These are phyloP conservation scores for Ursus arctos DNA, from an alignment of 2,113 vertebrate species.

Conservation along the genomic window DNA sequence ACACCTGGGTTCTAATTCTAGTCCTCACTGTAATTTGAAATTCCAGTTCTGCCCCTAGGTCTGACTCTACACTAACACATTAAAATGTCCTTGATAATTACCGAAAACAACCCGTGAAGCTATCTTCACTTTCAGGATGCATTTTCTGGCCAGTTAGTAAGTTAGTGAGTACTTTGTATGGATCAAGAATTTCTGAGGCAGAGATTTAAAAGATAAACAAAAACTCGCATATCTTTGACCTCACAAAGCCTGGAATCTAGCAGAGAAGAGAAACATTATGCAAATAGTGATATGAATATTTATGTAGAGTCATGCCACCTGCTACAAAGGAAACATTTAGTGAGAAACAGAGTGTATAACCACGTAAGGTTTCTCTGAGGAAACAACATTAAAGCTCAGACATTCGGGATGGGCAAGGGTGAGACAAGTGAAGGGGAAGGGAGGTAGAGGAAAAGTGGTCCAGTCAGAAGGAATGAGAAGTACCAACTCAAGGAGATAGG, in stretches of 20 bases:
- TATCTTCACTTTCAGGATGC: not conserved
- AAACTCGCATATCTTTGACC: not conserved
- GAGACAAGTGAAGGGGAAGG: not conserved
- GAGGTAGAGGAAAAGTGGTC: not conserved
- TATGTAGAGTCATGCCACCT: not conserved
- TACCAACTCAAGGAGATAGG: not conserved
- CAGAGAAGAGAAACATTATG: not conserved
- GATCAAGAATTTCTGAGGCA: not conserved
- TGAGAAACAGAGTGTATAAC: not conserved
- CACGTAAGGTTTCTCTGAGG: not conserved
- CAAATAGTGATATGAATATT: conserved; percentile 34
- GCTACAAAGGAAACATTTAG: not conserved
- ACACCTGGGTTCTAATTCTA: not conserved
- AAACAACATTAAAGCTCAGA: not conserved
- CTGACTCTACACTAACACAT: not conserved
- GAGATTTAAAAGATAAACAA: conserved; percentile 25
- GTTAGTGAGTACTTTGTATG: not conserved
- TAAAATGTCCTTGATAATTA: not conserved
- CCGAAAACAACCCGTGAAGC: not conserved
- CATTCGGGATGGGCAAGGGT: not conserved
- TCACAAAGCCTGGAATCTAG: conserved; percentile 39
- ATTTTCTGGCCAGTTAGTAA: not conserved
- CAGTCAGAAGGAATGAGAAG: not conserved
- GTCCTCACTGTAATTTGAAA: not conserved
- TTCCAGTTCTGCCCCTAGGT: not conserved